phyloP scores from a whole-genome alignment of 2,888 invertebrate genomes.

The Troides aeacus region DNA sequence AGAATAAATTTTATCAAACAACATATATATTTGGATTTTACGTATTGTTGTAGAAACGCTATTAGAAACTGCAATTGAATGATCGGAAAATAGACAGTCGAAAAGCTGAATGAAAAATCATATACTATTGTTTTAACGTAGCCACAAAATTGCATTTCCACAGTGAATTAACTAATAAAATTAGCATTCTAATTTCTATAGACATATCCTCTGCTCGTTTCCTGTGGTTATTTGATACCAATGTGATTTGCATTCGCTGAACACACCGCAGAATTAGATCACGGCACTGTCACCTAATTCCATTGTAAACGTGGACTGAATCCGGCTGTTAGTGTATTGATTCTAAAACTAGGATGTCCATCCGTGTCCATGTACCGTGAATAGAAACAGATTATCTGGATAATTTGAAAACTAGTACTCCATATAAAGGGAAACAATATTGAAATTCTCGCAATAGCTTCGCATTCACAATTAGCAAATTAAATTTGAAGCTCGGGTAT shows the following conservation, averaged over 20 bases:
- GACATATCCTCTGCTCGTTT: slow-evolving; percentile 1
- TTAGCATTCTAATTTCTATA: slow-evolving; percentile 1
- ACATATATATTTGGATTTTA: too few relatives aligned
- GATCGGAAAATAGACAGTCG: too few relatives aligned
- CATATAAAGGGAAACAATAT: too few relatives aligned
- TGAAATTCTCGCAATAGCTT: too few relatives aligned
- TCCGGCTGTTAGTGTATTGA: slow-evolving; percentile 21
- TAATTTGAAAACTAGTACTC: background rate
- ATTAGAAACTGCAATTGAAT: too few relatives aligned
- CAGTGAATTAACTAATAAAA: slow-evolving; percentile 9
- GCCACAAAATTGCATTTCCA: background rate
- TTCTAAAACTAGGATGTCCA: slow-evolving; percentile 15
- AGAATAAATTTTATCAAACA: too few relatives aligned
- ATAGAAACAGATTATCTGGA: background rate
- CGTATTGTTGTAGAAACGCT: too few relatives aligned
- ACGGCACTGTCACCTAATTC: slow-evolving; percentile 27
- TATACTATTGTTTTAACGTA: too few relatives aligned
- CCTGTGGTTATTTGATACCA: slow-evolving; percentile 17
- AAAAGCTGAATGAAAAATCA: too few relatives aligned
- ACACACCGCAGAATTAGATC: slow-evolving; percentile 24
- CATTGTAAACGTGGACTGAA: slow-evolving; percentile 28
- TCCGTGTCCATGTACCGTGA: background rate
- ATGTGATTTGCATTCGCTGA: slow-evolving; percentile 23
- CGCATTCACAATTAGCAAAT: too few relatives aligned
- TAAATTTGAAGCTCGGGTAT: too few relatives aligned